Conservation (phyloP, 2,797 vertebrate species). For the Poecile montanus region DNA sequence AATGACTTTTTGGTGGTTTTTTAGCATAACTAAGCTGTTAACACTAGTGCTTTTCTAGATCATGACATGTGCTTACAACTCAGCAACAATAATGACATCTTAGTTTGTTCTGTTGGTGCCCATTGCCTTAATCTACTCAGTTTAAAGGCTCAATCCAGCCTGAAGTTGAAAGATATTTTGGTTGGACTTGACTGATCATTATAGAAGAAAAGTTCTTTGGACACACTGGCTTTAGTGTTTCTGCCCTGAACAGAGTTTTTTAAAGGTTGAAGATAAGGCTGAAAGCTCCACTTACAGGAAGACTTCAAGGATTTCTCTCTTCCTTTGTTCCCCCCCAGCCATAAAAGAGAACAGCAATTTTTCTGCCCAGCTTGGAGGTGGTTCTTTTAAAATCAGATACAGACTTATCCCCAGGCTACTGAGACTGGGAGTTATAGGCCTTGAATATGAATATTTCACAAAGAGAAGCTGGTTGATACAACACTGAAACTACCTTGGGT, state of each 20-base stretch:
- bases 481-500: not conserved
- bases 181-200: not conserved
- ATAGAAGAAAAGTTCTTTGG: not conserved
- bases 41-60: not conserved
- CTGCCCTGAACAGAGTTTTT: not conserved
- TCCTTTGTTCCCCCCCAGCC: accelerated
- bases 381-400: not conserved
- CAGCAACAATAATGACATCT: not conserved
- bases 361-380: not conserved
- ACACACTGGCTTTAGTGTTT: not conserved
- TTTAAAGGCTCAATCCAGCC: not conserved
- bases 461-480: not conserved
- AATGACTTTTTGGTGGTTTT: not conserved
- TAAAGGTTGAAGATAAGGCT: not conserved
- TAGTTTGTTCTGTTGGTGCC: not conserved
- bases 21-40: not conserved
- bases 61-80: not conserved
- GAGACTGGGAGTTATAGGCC: not conserved
- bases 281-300: not conserved
- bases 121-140: not conserved
- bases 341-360: not conserved
- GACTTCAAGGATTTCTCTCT: not conserved
- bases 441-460: not conserved
- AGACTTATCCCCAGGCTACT: not conserved
- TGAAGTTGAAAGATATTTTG: not conserved